Evolutionary conservation across 92 coral and sea anemone genomes (phyloP), one percentile per base, ranked within the genome.

Genomic region (Meandrina meandrites): DNA sequence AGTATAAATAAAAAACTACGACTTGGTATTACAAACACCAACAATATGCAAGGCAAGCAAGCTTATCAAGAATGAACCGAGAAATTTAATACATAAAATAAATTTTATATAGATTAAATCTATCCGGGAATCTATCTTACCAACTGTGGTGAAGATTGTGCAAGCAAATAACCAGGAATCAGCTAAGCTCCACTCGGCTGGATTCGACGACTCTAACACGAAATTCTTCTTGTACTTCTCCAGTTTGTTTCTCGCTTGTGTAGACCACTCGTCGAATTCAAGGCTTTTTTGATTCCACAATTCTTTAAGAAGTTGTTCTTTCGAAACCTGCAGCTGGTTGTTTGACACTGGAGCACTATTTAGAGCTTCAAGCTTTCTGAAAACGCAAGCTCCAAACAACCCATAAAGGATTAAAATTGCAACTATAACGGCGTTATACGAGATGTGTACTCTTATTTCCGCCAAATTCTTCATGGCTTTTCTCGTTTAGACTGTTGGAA

Each of bases 91-190:
- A 8, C 32, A 34, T 1, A 1, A 70, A 7, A 5, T 1, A 21
- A 58, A 21, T 5, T 22, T 22, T n/a, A n/a, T n/a, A n/a, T n/a
- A n/a, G n/a, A 12, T 51, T 9, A 51, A 51, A 51, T 51, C 10
- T 28, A 10, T 50, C n/a, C n/a, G 1, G 1, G 36, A 66, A 21
- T 80, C 19, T 28, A 30, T 11, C 94, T 40, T 79, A 93, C 96
- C 96, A 30, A 93, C 83, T 57, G 96, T 93, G 36, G 96, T 93
- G 60, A 93, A 79, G 36, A 93, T 84, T 13, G 96, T 93, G 73
- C 96, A 93, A 37, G 96, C 94, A 69, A 93, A 93, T 32, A 91
- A 90, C 94, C 96, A 93, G 5, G 96, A 93, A 75, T 93, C 94
- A 2, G 91, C 92, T 54, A 88, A 91, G 22, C 90, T 82, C 96